phyloP scores from a whole-genome alignment of 2,888 invertebrate species.

The Strigamia maritima region DNA sequence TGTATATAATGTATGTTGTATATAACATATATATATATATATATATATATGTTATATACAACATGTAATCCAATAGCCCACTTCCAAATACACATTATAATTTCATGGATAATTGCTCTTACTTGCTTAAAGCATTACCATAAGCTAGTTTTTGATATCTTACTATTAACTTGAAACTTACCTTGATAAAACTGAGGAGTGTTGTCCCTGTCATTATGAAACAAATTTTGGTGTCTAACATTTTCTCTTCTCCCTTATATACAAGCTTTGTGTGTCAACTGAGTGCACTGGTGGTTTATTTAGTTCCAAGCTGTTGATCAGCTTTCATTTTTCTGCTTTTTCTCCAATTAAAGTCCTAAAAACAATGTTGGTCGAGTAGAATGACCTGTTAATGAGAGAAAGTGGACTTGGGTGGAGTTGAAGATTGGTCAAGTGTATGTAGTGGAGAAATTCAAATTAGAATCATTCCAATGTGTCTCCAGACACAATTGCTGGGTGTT shows the following conservation, averaged over 20 bases:
- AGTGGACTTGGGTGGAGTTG: neutral
- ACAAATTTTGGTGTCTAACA: neutral
- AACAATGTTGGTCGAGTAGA: neutral
- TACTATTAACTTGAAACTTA: neutral
- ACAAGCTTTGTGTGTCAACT: neutral
- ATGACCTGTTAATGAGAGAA: neutral
- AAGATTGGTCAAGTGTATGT: no score
- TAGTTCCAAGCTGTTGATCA: neutral
- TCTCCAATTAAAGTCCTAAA: neutral
- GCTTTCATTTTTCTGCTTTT: neutral
- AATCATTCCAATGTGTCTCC: no score
- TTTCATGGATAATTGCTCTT: no score
- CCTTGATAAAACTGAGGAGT: neutral
- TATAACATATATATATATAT: no score
- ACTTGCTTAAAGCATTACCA: no score
- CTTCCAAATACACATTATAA: no score
- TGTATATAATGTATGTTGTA: no score
- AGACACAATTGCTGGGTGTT: no score
- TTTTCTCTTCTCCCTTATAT: neutral
- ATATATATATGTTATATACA: no score
- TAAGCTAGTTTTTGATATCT: no score
- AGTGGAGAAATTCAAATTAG: no score
- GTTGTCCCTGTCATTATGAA: neutral
- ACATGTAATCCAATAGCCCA: neutral
- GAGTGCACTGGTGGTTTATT: neutral